Evolutionary conservation across 2,113 vertebrate genomes (phyloP).

Genomic region (Cranoglanis bouderius): DNA sequence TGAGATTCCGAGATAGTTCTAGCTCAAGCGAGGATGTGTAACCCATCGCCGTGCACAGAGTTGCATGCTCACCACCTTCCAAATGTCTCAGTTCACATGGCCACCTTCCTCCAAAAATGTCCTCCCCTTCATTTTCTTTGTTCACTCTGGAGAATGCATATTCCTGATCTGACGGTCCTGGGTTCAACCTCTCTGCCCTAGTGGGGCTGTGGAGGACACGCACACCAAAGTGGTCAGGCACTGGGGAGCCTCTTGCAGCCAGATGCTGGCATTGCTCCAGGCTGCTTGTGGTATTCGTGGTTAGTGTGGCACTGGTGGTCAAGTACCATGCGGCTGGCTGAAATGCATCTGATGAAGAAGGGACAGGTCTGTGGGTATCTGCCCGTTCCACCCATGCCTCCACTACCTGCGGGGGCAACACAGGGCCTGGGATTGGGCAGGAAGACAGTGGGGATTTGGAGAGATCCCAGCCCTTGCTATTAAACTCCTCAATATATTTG

Average conservation of each 20-base stretch:
- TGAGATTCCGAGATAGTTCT: conserved; percentile 91
- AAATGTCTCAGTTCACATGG: conserved; percentile 73
- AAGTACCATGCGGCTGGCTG: conserved; percentile 89
- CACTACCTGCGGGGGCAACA: conserved; percentile 48
- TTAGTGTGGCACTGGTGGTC: conserved; percentile 92
- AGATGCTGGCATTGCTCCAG: conserved; percentile 89
- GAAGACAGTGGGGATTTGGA: conserved; percentile 56
- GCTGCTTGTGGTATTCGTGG: conserved; percentile 89
- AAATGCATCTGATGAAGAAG: conserved; percentile 72
- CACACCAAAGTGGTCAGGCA: conserved; percentile 76
- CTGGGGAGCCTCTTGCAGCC: conserved; percentile 63
- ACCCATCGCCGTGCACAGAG: conserved; percentile 83
- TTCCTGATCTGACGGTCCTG: conserved; percentile 70
- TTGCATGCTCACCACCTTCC: conserved; percentile 68
- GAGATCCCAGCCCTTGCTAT: conserved; percentile 89
- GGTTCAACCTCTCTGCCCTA: conserved; percentile 66
- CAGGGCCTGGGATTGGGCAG: conserved; percentile 54
- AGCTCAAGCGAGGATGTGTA: conserved; percentile 84
- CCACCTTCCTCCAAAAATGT: conserved; percentile 82
- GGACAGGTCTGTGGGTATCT: conserved; percentile 68
- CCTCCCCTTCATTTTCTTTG: conserved; percentile 76
- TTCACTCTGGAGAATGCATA: conserved; percentile 75
- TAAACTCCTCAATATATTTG: conserved; percentile 97
- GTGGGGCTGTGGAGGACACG: conserved; percentile 82
- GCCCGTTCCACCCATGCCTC: conserved; percentile 80